Base-by-base conservation (phyloP, 2,888 invertebrate species). In the Patella pellucida region DNA sequence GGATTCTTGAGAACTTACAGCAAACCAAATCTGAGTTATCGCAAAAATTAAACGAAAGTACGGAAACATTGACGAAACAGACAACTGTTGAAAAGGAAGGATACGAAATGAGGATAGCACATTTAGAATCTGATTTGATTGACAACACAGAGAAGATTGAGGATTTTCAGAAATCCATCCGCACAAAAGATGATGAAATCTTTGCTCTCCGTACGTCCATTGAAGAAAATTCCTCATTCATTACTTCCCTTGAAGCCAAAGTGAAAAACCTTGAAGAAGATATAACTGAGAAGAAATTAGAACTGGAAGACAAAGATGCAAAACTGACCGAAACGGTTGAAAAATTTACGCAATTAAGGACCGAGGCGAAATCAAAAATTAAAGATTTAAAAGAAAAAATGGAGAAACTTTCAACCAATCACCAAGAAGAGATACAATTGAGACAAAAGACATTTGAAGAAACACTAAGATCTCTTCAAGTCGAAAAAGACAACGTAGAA, bases 341-440 rank as follows among this genome's bases (percentile, higher is more conserved):
- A 41, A 83, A 85, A 71, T 85, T 83, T 76, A 79, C 77, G 2
- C 81, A 85, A 67, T 75, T 89, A 41, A 75, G 79, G 52, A 75
- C 79, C 31, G 86, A 87, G 70, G 86, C 87, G 19, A 85, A 85
- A 75, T 68, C 76, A 16, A 81, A 84, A 74, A 79, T 85, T 16
- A 81, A 82, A 69, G 85, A 86, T 75, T 78, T 88, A 50, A 83
- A 83, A 67, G 82, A 84, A n/a, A 77, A 75, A 62, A 41, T 83
- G n/a, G 83, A 85, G 15, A 76, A 82, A 72, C 78, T 79, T 52
- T 76, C 70, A 50, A 75, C 69, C 14, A 73, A 80, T 19, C 72
- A 76, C 67, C 52, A 72, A 16, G 75, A 76, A 56, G 71, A 79
- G 15, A 19, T 81, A 12, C 19, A 72, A 23, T 68, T 78, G 54